Percentiles rank a stretch among this genome's conserved stretches.
These are phyloP conservation scores for Columba livia DNA, from an alignment of 2,113 vertebrate species.

Conservation along the genomic window DNA sequence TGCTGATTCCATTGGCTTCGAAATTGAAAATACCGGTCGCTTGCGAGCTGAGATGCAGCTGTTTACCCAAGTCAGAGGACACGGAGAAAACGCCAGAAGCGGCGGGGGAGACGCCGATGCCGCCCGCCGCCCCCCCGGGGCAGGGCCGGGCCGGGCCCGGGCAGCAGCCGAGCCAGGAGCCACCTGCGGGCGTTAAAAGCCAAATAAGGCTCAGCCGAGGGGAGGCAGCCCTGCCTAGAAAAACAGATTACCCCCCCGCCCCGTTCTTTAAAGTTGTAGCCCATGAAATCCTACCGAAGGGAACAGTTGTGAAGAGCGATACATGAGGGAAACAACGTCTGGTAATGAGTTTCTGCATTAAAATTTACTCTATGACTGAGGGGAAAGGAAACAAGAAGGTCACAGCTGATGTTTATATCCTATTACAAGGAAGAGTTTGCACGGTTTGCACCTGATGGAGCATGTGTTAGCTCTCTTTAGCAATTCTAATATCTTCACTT, in stretches of 20 bases:
- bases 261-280: background rate
- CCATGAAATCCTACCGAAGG: background rate
- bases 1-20: background rate
- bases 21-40: background rate
- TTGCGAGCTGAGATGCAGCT: background rate
- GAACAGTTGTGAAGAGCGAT: background rate
- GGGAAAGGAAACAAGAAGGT: background rate
- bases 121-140: background rate
- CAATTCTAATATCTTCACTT: background rate
- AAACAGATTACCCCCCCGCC: accelerated
- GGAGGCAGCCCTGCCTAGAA: background rate
- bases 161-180: too few relatives aligned
- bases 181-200: background rate
- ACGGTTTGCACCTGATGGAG: background rate
- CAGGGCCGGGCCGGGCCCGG: background rate
- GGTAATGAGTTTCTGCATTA: background rate
- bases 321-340: background rate
- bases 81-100: background rate
- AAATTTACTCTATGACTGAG: background rate
- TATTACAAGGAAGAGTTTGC: background rate
- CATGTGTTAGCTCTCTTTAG: background rate
- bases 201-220: background rate
- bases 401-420: background rate
- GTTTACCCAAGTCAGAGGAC: background rate
- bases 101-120: background rate